Evolutionary conservation across 1,140 invertebrate genomes (phyloP), one percentile per base, ranked within the genome.

Genomic region (Drosophila micromelanica): DNA sequence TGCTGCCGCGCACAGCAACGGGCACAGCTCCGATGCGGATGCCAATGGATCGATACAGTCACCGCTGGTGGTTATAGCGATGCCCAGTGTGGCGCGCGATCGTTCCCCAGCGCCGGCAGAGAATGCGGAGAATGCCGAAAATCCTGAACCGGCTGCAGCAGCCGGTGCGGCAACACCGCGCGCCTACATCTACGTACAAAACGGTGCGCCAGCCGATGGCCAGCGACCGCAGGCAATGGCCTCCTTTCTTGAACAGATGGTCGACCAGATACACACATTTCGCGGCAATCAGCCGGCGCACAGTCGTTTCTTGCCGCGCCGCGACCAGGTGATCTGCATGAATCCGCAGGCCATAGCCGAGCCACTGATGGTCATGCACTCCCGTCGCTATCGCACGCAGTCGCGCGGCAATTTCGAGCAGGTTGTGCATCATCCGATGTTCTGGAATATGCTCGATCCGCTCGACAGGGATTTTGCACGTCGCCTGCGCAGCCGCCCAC

Each of bases 381-480:
- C 70, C 6, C 81, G 72, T 0, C 84, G 84, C 8, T 59, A 69
- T 37, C 78, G 82, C 1, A 27, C 42, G 0, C 73, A 62, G 35
- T 52, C 51, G 12, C 84, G 79, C 8, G 78, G 71, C 0, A 82
- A 77, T 38, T 60, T 90, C 0, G 86, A 90, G 15, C 80, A 89
- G 71, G 78, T 91, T 12, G 52, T 90, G 6, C 43, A 76, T 6
- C 90, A 91, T 81, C 90, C 86, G 5, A 69, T 89, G 60, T 91
- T 91, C n/a, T 91, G 90, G 90, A 85, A 91, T 37, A 87, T 91
- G 51, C 38, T 91, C 7, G 87, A 91, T 59, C 90, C 90, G 0
- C 68, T 91, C 13, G 82, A 82, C n/a, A 55, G 78, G 0, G 67
- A 79, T 2, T 70, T 61, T 35, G 35, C 64, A 2, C 72, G 79